Evolutionary conservation across 1,140 invertebrate species (phyloP), one percentile per base, ranked within the genome.

Genomic region (Aphis craccivora): DNA sequence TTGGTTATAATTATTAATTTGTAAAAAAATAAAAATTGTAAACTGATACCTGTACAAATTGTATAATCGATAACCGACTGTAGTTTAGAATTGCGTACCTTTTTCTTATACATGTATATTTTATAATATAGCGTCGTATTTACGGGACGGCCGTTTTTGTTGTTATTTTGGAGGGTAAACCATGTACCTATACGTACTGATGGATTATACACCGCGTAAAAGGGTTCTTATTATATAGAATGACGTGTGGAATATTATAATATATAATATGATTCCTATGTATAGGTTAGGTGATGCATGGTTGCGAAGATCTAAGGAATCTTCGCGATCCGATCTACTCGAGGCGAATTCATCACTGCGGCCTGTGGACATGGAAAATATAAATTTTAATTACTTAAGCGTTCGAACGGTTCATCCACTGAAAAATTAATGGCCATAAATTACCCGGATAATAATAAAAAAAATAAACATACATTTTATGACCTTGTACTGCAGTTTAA

Each of bases 401-500:
- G 23, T n/a, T 76, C 60, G 11, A 76, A 76, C 60, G 14, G 14
- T 76, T n/a, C n/a, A n/a, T n/a, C 60, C 30, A 5, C 60, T 18
- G 60, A 76, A 76, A 76, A 76, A 35, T 18, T 76, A 76, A 76
- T 35, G 30, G 14, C 60, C 30, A 76, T 76, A 76, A 76, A 76
- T 76, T 76, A 76, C n/a, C 60, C 60, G n/a, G 30, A 76, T 76
- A 53, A 23, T 53, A 76, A 67, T n/a, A n/a, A 67, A 76, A 67
- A 76, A n/a, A 76, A n/a, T 76, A 76, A 76, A 76, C 60, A 76
- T 4, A 76, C 30, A 76, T 76, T 76, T 76, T 76, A 76, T 76
- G 60, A 76, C 60, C 60, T 76, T 76, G 60, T 76, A 76, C 60
- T n/a, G 60, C 60, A 76, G 60, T n/a, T 76, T 76, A 76, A 76